Evolutionary conservation across 2,888 invertebrate genomes (phyloP).

Genomic region (Entomobrya proxima): DNA sequence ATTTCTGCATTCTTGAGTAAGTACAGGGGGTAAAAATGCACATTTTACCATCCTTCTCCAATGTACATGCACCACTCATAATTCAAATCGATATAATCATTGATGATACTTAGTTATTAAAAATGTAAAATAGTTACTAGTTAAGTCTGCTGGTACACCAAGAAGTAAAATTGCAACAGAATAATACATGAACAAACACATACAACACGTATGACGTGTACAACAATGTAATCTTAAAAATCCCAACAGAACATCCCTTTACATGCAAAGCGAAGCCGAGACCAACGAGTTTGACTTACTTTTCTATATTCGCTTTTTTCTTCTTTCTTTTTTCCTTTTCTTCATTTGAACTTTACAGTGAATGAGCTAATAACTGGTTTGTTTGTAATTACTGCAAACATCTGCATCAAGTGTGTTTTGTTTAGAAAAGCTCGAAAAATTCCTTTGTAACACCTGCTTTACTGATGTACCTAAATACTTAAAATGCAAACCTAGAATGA

Average conservation of each 20-base stretch:
- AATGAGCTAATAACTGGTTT: slow-evolving; percentile 59
- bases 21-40: not conserved
- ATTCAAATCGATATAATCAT: slow-evolving; percentile 8
- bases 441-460: slow-evolving; percentile 33
- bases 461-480: not conserved
- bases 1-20: slow-evolving; percentile 39
- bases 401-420: slow-evolving; percentile 25
- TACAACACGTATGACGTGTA: not conserved
- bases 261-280: not conserved
- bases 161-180: too few species aligned
- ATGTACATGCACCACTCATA: not conserved
- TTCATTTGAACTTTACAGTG: slow-evolving; percentile 9
- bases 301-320: slow-evolving; percentile 50
- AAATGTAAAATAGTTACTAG: slow-evolving; percentile 1
- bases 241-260: too few species aligned
- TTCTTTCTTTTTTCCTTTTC: slow-evolving; percentile 14
- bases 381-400: slow-evolving; percentile 53
- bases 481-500: not conserved
- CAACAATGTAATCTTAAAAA: not conserved
- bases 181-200: not conserved
- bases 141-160: too few species aligned
- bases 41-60: not conserved
- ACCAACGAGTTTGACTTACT: slow-evolving; percentile 55
- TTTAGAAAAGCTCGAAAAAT: slow-evolving; percentile 35
- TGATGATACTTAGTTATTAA: slow-evolving; percentile 24